phyloP scores from a whole-genome alignment of 37 sponge, comb jelly and placozoan genomes.

The Diacarnus erythraeanus region DNA sequence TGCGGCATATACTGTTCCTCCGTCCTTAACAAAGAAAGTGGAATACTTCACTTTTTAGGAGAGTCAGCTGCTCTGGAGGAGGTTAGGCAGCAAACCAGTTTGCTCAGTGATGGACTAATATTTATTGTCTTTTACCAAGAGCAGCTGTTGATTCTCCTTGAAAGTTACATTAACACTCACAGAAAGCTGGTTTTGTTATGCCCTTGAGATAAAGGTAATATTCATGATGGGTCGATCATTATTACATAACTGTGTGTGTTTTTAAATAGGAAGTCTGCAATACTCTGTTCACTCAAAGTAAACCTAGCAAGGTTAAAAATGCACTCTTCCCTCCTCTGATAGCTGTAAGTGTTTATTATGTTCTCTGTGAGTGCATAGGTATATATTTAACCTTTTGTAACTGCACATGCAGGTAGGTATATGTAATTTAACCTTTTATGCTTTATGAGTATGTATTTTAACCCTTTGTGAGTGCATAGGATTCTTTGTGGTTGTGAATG shows the following conservation, averaged over 20 bases:
- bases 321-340: slow-evolving; percentile 71
- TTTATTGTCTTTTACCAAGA: slow-evolving; percentile 56
- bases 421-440: too few species aligned
- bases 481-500: too few species aligned
- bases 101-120: not conserved
- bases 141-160: slow-evolving; percentile 63
- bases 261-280: slow-evolving; percentile 77
- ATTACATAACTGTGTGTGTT: not conserved
- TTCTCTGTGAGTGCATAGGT: too few species aligned
- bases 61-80: slow-evolving; percentile 69
- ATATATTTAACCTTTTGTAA: too few species aligned
- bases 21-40: slow-evolving; percentile 67
- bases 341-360: slow-evolving; percentile 46
- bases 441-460: too few species aligned
- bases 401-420: too few species aligned
- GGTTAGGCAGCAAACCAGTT: slow-evolving; percentile 34
- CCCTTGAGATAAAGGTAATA: slow-evolving; percentile 72
- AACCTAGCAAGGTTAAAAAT: slow-evolving; percentile 65
- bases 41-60: slow-evolving; percentile 67
- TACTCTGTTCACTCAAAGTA: slow-evolving; percentile 65
- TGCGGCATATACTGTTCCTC: not conserved
- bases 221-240: not conserved
- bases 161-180: slow-evolving; percentile 50
- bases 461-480: too few species aligned
- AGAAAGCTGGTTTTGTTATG: slow-evolving; percentile 57